Base-by-base conservation (phyloP, 2,797 vertebrate genomes). In the Fundulus diaphanus region DNA sequence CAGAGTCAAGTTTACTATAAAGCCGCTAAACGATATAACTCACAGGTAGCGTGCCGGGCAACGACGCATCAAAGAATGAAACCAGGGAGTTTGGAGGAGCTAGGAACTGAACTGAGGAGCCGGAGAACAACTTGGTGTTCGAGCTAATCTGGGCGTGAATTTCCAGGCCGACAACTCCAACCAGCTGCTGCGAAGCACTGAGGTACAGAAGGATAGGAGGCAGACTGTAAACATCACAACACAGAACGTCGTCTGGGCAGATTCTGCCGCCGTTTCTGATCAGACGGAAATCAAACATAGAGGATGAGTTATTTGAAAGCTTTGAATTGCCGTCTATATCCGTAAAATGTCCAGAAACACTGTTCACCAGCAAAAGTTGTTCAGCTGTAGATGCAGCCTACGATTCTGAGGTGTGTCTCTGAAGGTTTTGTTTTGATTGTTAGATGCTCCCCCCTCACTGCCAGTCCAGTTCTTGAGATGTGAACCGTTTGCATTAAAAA, bases 31-130 rank as follows among this genome's bases (percentile, higher is more conserved):
- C 29, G 72, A 54, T 27, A 52, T 61, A 52, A 92, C 96, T 96
- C 93, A 99, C 98, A 24, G 98, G 98, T 86, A 99, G 94, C 27
- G 98, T 99, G 89, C 98, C 98, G 1, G 98, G 98, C 77, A 99
- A 94, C 24, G 98, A 98, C 27, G 97, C 98, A 88, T 99, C 98
- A 88, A 99, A 98, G 92, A 97, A 97, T 13, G 98, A 98, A 42
- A 99, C 98, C 82, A 95, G 93, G 71, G 98, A 98, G 90, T 99
- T 99, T 24, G 98, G 98, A 78, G 98, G 96, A 63, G 97, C 96
- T 61, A 93, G 93, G 95, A 99, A 99, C 72, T 89, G 83, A 70
- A 98, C 98, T 57, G 90, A 74, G 51, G 98, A 97, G 83, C 96
- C 94, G 12, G 98, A 99, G 92, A 99, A 99, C 70, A 99, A 95